These are phyloP conservation scores for Creontiades dilutus DNA, from an alignment of 2,888 invertebrate species.

Conservation along the genomic window DNA sequence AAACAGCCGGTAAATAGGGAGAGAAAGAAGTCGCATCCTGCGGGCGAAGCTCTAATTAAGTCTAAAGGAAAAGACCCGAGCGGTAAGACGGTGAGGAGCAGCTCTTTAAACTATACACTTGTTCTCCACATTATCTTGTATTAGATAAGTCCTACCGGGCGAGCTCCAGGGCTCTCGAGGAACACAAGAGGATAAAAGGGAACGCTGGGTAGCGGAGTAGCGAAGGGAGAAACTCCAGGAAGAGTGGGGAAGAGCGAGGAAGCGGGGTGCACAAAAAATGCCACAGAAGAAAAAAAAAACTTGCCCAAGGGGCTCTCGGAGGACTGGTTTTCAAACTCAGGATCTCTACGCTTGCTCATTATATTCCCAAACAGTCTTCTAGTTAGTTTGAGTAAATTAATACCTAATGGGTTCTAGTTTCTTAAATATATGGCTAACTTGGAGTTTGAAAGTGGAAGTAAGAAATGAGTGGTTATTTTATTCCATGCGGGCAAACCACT, in stretches of 20 bases:
- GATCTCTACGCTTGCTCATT: constrained; percentile 68
- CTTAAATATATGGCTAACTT: neutral
- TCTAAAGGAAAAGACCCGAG: constrained; percentile 28
- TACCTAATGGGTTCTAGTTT: constrained; percentile 55
- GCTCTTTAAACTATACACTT: constrained; percentile 70
- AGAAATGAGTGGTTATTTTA: neutral
- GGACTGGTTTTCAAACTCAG: constrained; percentile 66
- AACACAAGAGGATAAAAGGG: neutral
- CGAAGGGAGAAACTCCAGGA: constrained; percentile 21
- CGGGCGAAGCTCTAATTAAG: constrained; percentile 57
- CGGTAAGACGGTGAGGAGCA: neutral
- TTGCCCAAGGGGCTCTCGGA: constrained; percentile 61
- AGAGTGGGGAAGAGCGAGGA: neutral
- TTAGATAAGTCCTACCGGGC: constrained; percentile 71
- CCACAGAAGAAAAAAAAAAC: constrained; percentile 47
- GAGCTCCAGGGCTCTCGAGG: constrained; percentile 3
- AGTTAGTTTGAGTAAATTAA: constrained; percentile 69
- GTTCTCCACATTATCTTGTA: constrained; percentile 70
- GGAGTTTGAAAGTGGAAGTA: neutral
- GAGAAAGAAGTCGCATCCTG: constrained; percentile 23
- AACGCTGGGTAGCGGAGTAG: constrained; percentile 32
- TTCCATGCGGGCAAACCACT: neutral
- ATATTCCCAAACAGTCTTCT: constrained; percentile 68
- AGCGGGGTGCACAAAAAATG: constrained; percentile 65
- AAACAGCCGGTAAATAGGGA: neutral